Conservation (phyloP, 2,113 vertebrate genomes). For the Osmerus mordax region DNA sequence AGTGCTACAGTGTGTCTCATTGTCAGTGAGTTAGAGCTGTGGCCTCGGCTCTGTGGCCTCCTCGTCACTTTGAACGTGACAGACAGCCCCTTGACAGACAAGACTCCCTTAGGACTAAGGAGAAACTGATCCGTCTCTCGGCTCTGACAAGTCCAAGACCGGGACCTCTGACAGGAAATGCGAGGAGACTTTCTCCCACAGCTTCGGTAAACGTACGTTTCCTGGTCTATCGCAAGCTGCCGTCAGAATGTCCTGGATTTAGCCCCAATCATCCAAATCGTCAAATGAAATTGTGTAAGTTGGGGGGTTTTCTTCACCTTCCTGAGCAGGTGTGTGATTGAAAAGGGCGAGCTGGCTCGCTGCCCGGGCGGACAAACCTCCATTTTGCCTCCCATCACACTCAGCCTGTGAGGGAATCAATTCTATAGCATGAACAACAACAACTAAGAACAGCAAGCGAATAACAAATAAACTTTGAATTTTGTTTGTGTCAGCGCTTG, state of each 20-base stretch:
- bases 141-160: not conserved
- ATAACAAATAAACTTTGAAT: too few relatives aligned
- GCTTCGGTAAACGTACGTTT: not conserved
- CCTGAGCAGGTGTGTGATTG: not conserved
- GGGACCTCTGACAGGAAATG: not conserved
- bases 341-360: not conserved
- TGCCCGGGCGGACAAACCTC: not conserved
- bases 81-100: too few relatives aligned
- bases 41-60: too few relatives aligned
- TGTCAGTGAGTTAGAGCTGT: too few relatives aligned
- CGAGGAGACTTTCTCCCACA: not conserved
- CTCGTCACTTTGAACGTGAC: too few relatives aligned
- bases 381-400: not conserved
- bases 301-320: not conserved
- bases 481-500: too few relatives aligned
- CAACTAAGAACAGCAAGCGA: too few relatives aligned
- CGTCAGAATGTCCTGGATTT: not conserved
- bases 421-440: not conserved
- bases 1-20: too few relatives aligned
- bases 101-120: too few relatives aligned
- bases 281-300: too few relatives aligned
- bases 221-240: not conserved
- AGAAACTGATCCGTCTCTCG: too few relatives aligned
- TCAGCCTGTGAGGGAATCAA: not conserved
- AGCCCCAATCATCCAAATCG: not conserved